phyloP scores from a whole-genome alignment of 2,888 invertebrate genomes.

The Pegoplata infirma region DNA sequence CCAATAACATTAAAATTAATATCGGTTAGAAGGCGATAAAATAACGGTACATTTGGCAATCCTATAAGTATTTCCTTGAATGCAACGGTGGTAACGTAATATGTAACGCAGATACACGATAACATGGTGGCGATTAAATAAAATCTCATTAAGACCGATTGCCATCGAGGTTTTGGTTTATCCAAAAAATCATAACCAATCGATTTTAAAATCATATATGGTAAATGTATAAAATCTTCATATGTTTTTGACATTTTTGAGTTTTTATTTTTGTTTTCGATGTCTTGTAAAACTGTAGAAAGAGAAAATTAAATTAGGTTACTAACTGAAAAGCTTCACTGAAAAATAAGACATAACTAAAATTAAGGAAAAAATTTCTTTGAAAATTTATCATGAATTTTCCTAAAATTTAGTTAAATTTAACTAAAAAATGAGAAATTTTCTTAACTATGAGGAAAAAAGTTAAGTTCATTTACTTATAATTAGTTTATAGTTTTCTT shows the following conservation, averaged over 20 bases:
- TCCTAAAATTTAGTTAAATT: too few relatives aligned
- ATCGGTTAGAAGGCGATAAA: not conserved
- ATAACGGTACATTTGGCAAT: not conserved
- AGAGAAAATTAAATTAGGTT: too few relatives aligned
- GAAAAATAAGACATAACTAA: too few relatives aligned
- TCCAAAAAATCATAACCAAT: slow-evolving; percentile 32
- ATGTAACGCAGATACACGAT: not conserved
- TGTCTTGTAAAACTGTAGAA: too few relatives aligned
- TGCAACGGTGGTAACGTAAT: not conserved
- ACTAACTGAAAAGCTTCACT: too few relatives aligned
- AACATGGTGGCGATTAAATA: not conserved
- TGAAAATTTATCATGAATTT: too few relatives aligned
- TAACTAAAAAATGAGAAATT: too few relatives aligned
- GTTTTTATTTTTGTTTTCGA: too few relatives aligned
- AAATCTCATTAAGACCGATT: not conserved
- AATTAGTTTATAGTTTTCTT: too few relatives aligned
- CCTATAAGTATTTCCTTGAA: not conserved
- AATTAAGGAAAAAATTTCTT: too few relatives aligned
- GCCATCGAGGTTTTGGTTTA: not conserved
- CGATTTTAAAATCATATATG: not conserved
- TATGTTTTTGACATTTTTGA: not conserved
- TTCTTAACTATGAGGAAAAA: too few relatives aligned
- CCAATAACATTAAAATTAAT: not conserved
- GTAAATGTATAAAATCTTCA: not conserved
- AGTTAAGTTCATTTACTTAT: too few relatives aligned